Evolutionary conservation across 2,797 vertebrate genomes (phyloP), one percentile per base, ranked within the genome.

Genomic region (Morus bassanus): DNA sequence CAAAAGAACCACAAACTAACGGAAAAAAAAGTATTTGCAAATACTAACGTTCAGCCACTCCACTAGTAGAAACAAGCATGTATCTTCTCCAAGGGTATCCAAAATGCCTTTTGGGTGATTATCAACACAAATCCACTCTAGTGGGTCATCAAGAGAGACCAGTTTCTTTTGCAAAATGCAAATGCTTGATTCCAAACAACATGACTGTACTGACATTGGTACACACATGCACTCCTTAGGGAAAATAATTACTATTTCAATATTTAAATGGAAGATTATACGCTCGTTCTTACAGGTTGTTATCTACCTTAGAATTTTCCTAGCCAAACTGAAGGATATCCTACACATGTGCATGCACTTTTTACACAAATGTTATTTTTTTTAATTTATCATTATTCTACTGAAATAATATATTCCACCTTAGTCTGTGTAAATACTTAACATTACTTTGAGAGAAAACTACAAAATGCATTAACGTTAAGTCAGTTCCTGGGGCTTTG

Each of bases 271-370:
- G 12, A 74, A 74, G 3, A 53, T 51, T 22, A 45, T 15, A 35
- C 0, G 0, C 9, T 74, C 37, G 1, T 74, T 77, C 48, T 39
- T 57, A 67, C 10, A 43, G 6, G 4, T 85, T 78, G 37, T 73
- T 15, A 37, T 43, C 37, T 54, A 69, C 31, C 41, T 90, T 16
- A 75, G 30, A 51, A 39, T 45, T 72, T 74, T 70, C 41, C 37
- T 15, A 95, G n/a, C 5, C 60, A 60, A 80, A 78, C 9, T 2
- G 33, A 72, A 72, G 45, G 16, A 16, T 14, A 63, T 16, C 51
- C 22, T 60, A 6, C 9, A 53, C 3, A 5, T 0, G 0, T 13
- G 2, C 13, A 28, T 16, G 6, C 4, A 76, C 7, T 68, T 56
- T 19, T 56, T 30, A 33, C 3, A 46, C 14, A 54, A 54, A 46